These are phyloP conservation scores for Tragulus kanchil DNA, from an alignment of 2,113 vertebrate species.

Conservation along the genomic window DNA sequence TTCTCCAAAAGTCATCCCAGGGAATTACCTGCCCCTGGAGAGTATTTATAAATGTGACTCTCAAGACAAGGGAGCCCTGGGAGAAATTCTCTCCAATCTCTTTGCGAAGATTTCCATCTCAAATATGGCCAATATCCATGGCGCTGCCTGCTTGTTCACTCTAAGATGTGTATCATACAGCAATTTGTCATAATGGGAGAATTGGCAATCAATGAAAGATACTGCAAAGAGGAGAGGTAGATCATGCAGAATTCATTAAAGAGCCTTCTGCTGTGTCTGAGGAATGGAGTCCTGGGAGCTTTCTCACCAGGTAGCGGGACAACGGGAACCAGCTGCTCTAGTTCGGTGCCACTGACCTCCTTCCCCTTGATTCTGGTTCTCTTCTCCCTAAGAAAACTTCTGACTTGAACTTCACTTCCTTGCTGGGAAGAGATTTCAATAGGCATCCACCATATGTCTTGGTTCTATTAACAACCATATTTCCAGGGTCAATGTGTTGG, in stretches of 20 bases:
- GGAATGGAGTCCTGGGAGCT: not conserved
- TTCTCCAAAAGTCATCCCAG: not conserved
- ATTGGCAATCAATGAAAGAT: not conserved
- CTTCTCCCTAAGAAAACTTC: constrained; percentile 3
- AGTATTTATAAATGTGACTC: constrained; percentile 32
- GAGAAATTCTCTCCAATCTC: not conserved
- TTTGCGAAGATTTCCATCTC: constrained; percentile 14
- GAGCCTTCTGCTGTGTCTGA: not conserved
- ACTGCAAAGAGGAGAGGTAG: not conserved
- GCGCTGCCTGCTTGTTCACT: not conserved
- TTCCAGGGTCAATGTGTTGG: not conserved
- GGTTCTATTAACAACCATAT: not conserved
- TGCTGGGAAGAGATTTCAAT: not conserved
- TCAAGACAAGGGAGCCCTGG: not conserved
- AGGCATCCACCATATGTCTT: not conserved
- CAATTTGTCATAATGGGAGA: constrained; percentile 15
- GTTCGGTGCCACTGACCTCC: not conserved
- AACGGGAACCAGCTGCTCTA: not conserved
- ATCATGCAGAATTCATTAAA: not conserved
- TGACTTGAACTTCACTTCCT: constrained; percentile 23
- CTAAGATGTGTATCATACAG: not conserved
- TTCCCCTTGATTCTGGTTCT: not conserved
- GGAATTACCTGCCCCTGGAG: not conserved
- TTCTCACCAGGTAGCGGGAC: not conserved
- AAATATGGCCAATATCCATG: not conserved